Percentiles rank a stretch among this genome's conserved stretches.
Conservation (phyloP, 2,113 vertebrate genomes). For the Pelvicachromis taeniatus region DNA sequence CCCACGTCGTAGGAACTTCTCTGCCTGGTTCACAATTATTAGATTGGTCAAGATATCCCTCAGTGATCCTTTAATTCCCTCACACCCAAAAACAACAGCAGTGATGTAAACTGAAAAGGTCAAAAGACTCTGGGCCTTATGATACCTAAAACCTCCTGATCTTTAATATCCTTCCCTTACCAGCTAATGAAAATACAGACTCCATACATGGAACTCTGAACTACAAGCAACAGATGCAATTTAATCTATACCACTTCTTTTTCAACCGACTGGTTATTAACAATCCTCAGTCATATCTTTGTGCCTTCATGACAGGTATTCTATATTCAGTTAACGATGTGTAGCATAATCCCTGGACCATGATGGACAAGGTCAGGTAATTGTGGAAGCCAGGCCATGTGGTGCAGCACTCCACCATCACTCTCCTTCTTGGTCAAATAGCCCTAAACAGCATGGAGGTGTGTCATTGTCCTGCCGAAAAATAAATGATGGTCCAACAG, state of each 20-base stretch:
- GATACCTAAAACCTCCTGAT: slow-evolving; percentile 28
- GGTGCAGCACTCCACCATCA: too few relatives aligned
- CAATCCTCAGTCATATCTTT: background rate
- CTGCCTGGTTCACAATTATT: slow-evolving; percentile 35
- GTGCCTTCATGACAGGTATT: background rate
- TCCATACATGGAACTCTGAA: background rate
- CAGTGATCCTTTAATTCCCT: slow-evolving; percentile 53
- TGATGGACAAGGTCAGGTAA: background rate
- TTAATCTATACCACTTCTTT: background rate
- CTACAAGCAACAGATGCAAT: background rate
- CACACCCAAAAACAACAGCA: slow-evolving; percentile 45
- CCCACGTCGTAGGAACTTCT: slow-evolving; percentile 6
- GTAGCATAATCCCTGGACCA: background rate
- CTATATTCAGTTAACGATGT: background rate
- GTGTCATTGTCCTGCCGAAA: too few relatives aligned
- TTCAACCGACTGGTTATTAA: background rate
- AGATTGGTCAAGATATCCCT: slow-evolving; percentile 38
- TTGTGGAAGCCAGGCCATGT: too few relatives aligned
- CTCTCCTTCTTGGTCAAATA: too few relatives aligned
- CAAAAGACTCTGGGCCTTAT: slow-evolving; percentile 41
- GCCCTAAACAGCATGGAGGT: too few relatives aligned
- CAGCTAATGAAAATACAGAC: slow-evolving; percentile 35
- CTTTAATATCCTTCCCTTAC: slow-evolving; percentile 41
- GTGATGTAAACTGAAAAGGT: slow-evolving; percentile 37
- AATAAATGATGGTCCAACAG: too few relatives aligned